Percentiles rank a stretch among this genome's conserved stretches.
phyloP scores from a whole-genome alignment of 2,113 vertebrate genomes.

The Aegotheles bennettii region DNA sequence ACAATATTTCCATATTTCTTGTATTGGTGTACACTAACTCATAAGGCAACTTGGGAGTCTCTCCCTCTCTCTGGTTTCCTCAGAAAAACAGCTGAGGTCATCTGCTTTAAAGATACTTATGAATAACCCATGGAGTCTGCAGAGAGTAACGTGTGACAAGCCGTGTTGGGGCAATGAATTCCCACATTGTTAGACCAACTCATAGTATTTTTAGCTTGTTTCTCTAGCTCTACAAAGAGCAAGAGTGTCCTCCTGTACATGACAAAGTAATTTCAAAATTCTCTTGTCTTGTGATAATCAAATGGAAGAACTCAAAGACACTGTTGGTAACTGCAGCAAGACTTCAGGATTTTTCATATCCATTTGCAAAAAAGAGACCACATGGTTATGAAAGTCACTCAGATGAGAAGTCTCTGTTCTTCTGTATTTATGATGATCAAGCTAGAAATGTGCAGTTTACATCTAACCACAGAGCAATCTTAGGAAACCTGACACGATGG shows the following conservation, averaged over 20 bases:
- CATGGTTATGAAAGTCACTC: background rate
- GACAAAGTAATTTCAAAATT: background rate
- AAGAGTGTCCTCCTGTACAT: constrained; percentile 57
- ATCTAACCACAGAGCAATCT: background rate
- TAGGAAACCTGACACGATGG: background rate
- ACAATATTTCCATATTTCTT: background rate
- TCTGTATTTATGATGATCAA: background rate
- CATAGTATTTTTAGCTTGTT: constrained; percentile 52
- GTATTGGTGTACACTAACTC: background rate
- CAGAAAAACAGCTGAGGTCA: constrained; percentile 54
- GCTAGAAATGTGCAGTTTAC: background rate
- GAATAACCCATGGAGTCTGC: constrained; percentile 41
- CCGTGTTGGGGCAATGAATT: constrained; percentile 52
- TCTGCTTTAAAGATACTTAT: constrained; percentile 35
- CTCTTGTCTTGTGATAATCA: constrained; percentile 34
- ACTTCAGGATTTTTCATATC: background rate
- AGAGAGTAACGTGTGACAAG: constrained; percentile 50
- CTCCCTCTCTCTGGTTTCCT: background rate
- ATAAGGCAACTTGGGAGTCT: background rate
- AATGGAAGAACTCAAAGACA: constrained; percentile 19
- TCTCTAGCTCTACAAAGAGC: constrained; percentile 69
- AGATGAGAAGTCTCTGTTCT: background rate
- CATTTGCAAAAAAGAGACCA: background rate
- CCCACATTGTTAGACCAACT: constrained; percentile 37
- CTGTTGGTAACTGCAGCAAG: background rate